phyloP scores from a whole-genome alignment of 2,113 vertebrate genomes.

The Podarcis raffonei region DNA sequence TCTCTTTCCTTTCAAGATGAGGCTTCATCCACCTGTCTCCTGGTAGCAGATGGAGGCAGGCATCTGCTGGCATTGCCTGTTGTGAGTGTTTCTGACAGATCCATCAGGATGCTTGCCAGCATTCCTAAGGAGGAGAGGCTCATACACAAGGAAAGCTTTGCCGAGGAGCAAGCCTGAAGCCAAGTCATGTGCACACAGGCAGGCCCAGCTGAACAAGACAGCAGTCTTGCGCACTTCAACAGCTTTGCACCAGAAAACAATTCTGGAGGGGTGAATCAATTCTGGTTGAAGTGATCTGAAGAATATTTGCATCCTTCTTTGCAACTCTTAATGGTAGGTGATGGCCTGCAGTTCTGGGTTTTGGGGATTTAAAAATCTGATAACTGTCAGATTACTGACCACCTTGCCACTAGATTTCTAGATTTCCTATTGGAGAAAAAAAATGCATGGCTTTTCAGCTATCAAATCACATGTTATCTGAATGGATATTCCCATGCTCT shows the following conservation, averaged over 20 bases:
- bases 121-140: neutral
- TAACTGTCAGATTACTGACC: neutral
- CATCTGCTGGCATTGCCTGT: neutral
- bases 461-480: neutral
- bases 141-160: neutral
- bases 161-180: neutral
- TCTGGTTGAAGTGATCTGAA: neutral
- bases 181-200: neutral
- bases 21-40: neutral
- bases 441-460: neutral
- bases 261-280: neutral
- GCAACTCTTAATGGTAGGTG: neutral
- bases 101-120: neutral
- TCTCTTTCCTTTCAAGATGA: constrained; percentile 1
- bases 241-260: neutral
- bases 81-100: neutral
- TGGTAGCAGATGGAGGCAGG: neutral
- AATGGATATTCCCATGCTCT: neutral
- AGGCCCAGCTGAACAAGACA: neutral
- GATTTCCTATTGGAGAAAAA: neutral
- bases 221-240: neutral
- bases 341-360: neutral
- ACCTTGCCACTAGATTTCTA: neutral
- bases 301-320: neutral
- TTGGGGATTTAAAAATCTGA: neutral